Percentiles rank a stretch among this genome's conserved stretches.
phyloP scores from a whole-genome alignment of 2,113 vertebrate genomes.

The Melanotaenia duboulayi region DNA sequence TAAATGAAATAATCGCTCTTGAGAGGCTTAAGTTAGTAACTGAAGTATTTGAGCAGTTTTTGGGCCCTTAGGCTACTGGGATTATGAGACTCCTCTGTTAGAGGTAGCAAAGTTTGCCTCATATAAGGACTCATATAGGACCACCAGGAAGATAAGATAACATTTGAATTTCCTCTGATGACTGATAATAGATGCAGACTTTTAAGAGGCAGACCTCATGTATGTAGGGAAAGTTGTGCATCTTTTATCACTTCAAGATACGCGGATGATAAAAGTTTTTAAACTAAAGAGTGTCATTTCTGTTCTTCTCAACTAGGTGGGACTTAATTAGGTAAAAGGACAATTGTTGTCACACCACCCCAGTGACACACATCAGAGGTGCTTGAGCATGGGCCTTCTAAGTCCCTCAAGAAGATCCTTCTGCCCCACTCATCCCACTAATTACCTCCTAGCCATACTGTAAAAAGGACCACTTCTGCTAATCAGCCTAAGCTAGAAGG shows the following conservation, averaged over 20 bases:
- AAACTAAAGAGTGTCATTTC: not conserved
- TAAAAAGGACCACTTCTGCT: constrained; percentile 75
- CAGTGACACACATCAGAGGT: constrained; percentile 45
- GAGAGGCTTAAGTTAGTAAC: constrained; percentile 76
- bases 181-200: not conserved
- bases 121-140: too few species aligned
- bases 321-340: constrained; percentile 27
- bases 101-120: too few species aligned
- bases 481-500: constrained; percentile 67
- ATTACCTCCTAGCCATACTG: constrained; percentile 76
- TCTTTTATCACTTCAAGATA: not conserved
- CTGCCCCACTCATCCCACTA: constrained; percentile 73
- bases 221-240: not conserved
- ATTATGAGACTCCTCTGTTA: constrained; percentile 39
- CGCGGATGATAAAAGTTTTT: too few species aligned
- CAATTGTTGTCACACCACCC: constrained; percentile 43
- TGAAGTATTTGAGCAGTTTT: constrained; percentile 66
- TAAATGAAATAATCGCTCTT: constrained; percentile 79
- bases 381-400: constrained; percentile 47
- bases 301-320: constrained; percentile 13
- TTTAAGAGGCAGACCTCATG: not conserved
- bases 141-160: too few species aligned
- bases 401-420: constrained; percentile 68
- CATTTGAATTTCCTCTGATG: not conserved
- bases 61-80: constrained; percentile 61